Base-by-base conservation (phyloP, 2,113 vertebrate genomes). In the Perognathus longimembris region DNA sequence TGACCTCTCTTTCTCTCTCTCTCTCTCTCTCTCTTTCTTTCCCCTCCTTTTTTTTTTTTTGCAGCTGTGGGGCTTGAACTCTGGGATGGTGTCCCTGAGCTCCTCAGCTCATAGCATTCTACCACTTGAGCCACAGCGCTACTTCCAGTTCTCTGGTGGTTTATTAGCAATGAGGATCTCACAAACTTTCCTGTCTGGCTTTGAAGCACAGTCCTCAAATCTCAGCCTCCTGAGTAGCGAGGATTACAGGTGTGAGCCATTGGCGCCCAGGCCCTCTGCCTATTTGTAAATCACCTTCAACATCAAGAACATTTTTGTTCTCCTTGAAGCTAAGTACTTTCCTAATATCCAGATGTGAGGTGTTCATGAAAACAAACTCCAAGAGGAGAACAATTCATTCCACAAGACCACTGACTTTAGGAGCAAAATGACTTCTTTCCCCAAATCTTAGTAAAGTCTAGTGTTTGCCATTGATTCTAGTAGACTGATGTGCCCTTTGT, bases 211-310 rank as follows among this genome's bases (percentile, higher is more conserved):
- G n/a, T n/a, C n/a, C n/a, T n/a, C n/a, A n/a, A n/a, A n/a, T n/a
- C n/a, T n/a, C n/a, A n/a, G n/a, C n/a, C n/a, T n/a, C n/a, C n/a
- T n/a, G n/a, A n/a, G n/a, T n/a, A n/a, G n/a, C n/a, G n/a, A n/a
- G n/a, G n/a, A n/a, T n/a, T n/a, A n/a, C n/a, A n/a, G n/a, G n/a
- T n/a, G n/a, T n/a, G n/a, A n/a, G n/a, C n/a, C n/a, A n/a, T n/a
- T n/a, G n/a, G n/a, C n/a, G n/a, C n/a, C 0, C 38, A 3, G 6
- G 22, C 45, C 34, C 64, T 5, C 57, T n/a, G 32, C 40, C 38
- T 84, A 24, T 75, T 70, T 80, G 3, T 24, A 85, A 40, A 26
- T 34, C 26, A 71, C 9, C 30, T 61, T 74, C 22, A 20, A 57
- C 21, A 82, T 2, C 24, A 42, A 12, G 1, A 38, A 5, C 38